Evolutionary conservation across 2,888 invertebrate genomes (phyloP).

Genomic region (Chrysolina americana): DNA sequence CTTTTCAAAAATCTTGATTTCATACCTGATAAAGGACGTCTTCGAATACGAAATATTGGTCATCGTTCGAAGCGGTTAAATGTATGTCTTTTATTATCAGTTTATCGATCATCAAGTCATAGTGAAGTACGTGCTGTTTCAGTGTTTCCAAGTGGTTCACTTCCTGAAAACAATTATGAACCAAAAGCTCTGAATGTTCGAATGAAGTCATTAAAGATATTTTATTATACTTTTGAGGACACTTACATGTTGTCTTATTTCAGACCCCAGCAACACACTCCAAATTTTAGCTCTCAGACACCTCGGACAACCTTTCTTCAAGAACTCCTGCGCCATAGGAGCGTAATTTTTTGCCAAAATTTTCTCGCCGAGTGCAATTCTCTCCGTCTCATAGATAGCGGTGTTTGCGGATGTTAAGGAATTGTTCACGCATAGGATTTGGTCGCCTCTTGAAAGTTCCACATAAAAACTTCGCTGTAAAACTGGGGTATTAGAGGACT

Average conservation of each 20-base stretch:
- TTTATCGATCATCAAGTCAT: conserved; percentile 94
- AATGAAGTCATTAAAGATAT: too few species aligned
- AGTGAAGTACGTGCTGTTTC: conserved; percentile 86
- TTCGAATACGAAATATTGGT: conserved; percentile 98
- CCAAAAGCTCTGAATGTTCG: too few species aligned
- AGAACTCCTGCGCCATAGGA: conserved; percentile 90
- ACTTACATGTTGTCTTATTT: conserved; percentile 78
- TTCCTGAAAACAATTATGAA: conserved; percentile 71
- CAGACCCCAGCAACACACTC: conserved; percentile 88
- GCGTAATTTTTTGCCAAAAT: conserved; percentile 86
- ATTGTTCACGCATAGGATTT: conserved; percentile 78
- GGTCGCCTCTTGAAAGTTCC: conserved; percentile 84
- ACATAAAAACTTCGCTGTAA: conserved; percentile 79
- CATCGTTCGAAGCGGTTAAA: conserved; percentile 96
- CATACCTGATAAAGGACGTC: conserved; percentile 92
- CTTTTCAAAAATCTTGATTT: not conserved
- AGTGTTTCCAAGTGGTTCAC: conserved; percentile 83
- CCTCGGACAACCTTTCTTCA: conserved; percentile 89
- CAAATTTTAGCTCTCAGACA: conserved; percentile 86
- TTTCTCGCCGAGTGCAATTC: conserved; percentile 82
- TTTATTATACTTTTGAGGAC: too few species aligned
- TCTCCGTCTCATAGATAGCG: conserved; percentile 77
- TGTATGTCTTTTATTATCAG: conserved; percentile 96
- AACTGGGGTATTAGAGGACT: too few species aligned
- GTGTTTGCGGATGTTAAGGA: conserved; percentile 68